A percentile compares a stretch with the other conserved stretches of the same genome.
phyloP scores from a whole-genome alignment of 1,140 invertebrate genomes.

The Aphidius ervi region DNA sequence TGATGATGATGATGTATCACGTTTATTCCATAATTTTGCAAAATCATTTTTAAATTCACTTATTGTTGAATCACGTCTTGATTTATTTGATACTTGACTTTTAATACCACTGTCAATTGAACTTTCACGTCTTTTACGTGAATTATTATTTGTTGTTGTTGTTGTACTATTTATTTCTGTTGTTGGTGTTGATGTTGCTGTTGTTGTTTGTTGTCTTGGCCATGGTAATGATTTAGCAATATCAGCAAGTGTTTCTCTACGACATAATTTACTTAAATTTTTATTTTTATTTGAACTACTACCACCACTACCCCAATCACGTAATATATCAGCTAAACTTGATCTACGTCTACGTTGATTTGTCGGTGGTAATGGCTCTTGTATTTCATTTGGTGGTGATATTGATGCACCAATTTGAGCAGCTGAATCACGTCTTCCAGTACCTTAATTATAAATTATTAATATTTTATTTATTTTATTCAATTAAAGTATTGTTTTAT shows the following conservation, averaged over 20 bases:
- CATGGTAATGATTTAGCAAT: constrained; percentile 70
- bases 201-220: constrained; percentile 57
- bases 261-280: constrained; percentile 65
- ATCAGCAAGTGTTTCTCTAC: constrained; percentile 81
- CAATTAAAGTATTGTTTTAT: constrained; percentile 9
- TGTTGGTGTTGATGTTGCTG: constrained; percentile 51
- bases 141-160: constrained; percentile 16
- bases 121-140: constrained; percentile 70
- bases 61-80: constrained; percentile 65
- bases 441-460: constrained; percentile 35
- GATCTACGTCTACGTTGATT: constrained; percentile 70
- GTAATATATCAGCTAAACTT: constrained; percentile 78
- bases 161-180: constrained; percentile 37
- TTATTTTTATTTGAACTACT: constrained; percentile 59
- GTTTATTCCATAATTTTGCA: constrained; percentile 62
- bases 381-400: constrained; percentile 69
- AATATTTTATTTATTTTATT: constrained; percentile 13
- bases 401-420: constrained; percentile 79
- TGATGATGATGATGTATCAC: constrained; percentile 41
- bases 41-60: constrained; percentile 69
- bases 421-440: constrained; percentile 77
- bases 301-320: constrained; percentile 77
- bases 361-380: constrained; percentile 60
- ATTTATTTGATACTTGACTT: constrained; percentile 63
- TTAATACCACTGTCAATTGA: constrained; percentile 79